Evolutionary conservation across 2,888 invertebrate genomes (phyloP).

Genomic region (Caenorhabditis sp.): DNA sequence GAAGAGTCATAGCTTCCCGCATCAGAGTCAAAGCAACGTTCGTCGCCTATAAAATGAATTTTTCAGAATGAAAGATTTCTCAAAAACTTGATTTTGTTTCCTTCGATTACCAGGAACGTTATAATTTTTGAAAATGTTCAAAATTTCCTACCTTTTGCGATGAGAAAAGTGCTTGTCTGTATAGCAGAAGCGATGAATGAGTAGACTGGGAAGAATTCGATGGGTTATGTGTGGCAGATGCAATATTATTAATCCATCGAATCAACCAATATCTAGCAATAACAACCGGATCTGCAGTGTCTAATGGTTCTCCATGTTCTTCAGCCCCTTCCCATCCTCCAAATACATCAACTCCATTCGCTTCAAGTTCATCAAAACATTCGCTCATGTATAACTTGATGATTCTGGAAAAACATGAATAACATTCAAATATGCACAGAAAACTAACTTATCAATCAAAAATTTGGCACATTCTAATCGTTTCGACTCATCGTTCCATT

Average conservation of each 20-base stretch:
- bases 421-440: too few species aligned
- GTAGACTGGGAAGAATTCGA: constrained; percentile 26
- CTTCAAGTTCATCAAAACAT: constrained; percentile 55
- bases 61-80: not conserved
- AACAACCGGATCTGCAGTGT: constrained; percentile 69
- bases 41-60: constrained; percentile 41
- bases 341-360: constrained; percentile 64
- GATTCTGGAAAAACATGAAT: constrained; percentile 37
- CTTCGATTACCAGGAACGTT: not conserved
- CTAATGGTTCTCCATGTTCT: constrained; percentile 53
- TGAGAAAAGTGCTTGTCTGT: constrained; percentile 57
- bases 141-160: constrained; percentile 40
- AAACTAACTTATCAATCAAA: constrained; percentile 58
- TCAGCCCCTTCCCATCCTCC: constrained; percentile 68
- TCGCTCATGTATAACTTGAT: constrained; percentile 53
- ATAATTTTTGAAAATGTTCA: too few species aligned
- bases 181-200: constrained; percentile 57
- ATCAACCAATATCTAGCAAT: constrained; percentile 69
- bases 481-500: constrained; percentile 65
- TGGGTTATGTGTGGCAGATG: constrained; percentile 48
- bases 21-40: constrained; percentile 67
- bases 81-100: not conserved
- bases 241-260: constrained; percentile 69
- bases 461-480: constrained; percentile 63
- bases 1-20: constrained; percentile 68